Evolutionary conservation across 1,140 invertebrate genomes (phyloP).

Genomic region (Drosophila ogumai): DNA sequence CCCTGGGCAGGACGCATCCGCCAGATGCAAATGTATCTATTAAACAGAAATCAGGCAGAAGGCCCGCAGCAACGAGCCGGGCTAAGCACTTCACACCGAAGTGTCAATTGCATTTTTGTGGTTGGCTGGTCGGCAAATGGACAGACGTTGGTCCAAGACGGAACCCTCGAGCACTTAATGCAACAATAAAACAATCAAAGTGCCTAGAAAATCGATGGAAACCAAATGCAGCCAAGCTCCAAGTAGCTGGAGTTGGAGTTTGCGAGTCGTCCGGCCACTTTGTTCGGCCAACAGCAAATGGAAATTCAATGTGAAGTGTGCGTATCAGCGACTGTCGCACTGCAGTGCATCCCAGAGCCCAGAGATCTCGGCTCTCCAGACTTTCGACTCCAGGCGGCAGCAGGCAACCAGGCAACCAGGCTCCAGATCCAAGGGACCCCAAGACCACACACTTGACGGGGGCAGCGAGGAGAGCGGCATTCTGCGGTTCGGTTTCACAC

Average conservation of each 20-base stretch:
- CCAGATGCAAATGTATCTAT: conserved; percentile 80
- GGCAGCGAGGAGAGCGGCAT: conserved; percentile 16
- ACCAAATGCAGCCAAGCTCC: conserved; percentile 60
- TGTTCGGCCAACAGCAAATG: conserved; percentile 64
- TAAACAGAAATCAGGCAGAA: conserved; percentile 77
- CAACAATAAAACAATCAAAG: conserved; percentile 83
- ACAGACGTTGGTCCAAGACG: conserved; percentile 16
- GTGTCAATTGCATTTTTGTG: conserved; percentile 82
- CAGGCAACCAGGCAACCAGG: not conserved
- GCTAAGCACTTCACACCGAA: conserved; percentile 81
- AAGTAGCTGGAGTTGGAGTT: conserved; percentile 22
- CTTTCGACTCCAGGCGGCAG: not conserved
- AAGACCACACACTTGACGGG: conserved; percentile 74
- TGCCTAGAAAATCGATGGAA: conserved; percentile 83
- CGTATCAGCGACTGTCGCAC: conserved; percentile 82
- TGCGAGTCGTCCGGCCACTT: conserved; percentile 29
- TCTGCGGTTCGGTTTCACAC: conserved; percentile 16
- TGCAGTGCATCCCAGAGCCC: conserved; percentile 64
- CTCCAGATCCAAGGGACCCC: conserved; percentile 24
- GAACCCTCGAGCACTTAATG: conserved; percentile 68
- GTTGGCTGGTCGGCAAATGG: conserved; percentile 64
- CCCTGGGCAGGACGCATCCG: conserved; percentile 58
- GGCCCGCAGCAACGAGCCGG: conserved; percentile 54
- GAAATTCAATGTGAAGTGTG: conserved; percentile 82
- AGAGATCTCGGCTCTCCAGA: conserved; percentile 22